These are phyloP conservation scores for Emys orbicularis DNA, from an alignment of 2,797 vertebrate species.

Conservation along the genomic window DNA sequence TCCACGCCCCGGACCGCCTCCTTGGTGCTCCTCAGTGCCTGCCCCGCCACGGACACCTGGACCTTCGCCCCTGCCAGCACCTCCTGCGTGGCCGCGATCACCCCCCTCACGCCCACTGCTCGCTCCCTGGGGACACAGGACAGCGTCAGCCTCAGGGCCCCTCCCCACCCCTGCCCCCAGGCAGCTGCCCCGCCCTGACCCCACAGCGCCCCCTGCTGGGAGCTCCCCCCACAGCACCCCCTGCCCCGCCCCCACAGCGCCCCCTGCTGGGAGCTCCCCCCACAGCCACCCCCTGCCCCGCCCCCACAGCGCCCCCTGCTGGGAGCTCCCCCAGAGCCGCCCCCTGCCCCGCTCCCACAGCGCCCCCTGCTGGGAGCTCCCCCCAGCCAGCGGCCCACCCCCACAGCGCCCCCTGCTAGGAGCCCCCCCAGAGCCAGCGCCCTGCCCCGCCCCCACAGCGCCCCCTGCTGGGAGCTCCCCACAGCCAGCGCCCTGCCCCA, in stretches of 20 bases:
- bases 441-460: background rate
- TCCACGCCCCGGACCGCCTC: conserved; percentile 78
- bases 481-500: too few relatives aligned
- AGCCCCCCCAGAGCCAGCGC: background rate
- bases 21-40: conserved; percentile 72
- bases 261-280: background rate
- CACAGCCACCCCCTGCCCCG: background rate
- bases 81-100: conserved; percentile 71
- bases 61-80: conserved; percentile 73
- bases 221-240: too few relatives aligned
- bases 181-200: too few relatives aligned
- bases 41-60: conserved; percentile 75
- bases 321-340: too few relatives aligned
- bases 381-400: too few relatives aligned
- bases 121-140: conserved; percentile 65
- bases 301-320: background rate
- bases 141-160: background rate
- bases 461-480: too few relatives aligned
- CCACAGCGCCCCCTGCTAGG: too few relatives aligned
- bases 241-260: too few relatives aligned
- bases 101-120: conserved; percentile 80
- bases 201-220: too few relatives aligned
- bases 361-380: background rate
- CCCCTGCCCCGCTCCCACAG: background rate
- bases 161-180: too few relatives aligned